A percentile compares a stretch with the other conserved stretches of the same genome.
Conservation (phyloP, 2,113 vertebrate genomes). For the Calyptomena viridis region DNA sequence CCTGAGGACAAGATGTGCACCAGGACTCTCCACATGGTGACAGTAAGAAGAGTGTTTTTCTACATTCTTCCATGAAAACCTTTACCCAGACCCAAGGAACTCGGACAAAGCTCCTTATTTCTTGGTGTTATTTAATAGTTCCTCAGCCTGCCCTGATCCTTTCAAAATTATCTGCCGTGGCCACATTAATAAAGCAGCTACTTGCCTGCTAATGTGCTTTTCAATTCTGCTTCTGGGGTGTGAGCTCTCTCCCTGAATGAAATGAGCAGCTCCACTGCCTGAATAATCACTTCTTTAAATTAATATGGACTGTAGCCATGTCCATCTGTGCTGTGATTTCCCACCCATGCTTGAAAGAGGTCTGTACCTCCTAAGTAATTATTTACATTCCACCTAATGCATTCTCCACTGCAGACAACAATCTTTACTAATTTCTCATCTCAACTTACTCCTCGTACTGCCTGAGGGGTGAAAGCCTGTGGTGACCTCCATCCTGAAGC, state of each 20-base stretch:
- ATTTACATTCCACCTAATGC: conserved; percentile 53
- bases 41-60: not conserved
- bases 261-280: conserved; percentile 50
- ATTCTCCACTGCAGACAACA: not conserved
- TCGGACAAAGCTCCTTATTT: not conserved
- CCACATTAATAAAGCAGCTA: not conserved
- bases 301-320: not conserved
- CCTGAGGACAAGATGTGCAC: not conserved
- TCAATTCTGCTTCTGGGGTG: not conserved
- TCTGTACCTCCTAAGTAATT: conserved; percentile 34
- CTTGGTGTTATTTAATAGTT: not conserved
- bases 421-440: not conserved
- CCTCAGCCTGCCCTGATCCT: not conserved
- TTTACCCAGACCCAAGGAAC: not conserved
- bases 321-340: conserved; percentile 61
- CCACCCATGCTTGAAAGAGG: not conserved
- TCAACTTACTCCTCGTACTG: not conserved
- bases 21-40: not conserved
- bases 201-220: not conserved
- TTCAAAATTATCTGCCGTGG: not conserved
- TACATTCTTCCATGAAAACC: not conserved
- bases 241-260: conserved; percentile 28
- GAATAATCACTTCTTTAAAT: conserved; percentile 40
- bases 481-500: not conserved
- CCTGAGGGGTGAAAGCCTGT: not conserved